Evolutionary conservation across 2,113 vertebrate genomes (phyloP).

Genomic region (Neofelis nebulosa): DNA sequence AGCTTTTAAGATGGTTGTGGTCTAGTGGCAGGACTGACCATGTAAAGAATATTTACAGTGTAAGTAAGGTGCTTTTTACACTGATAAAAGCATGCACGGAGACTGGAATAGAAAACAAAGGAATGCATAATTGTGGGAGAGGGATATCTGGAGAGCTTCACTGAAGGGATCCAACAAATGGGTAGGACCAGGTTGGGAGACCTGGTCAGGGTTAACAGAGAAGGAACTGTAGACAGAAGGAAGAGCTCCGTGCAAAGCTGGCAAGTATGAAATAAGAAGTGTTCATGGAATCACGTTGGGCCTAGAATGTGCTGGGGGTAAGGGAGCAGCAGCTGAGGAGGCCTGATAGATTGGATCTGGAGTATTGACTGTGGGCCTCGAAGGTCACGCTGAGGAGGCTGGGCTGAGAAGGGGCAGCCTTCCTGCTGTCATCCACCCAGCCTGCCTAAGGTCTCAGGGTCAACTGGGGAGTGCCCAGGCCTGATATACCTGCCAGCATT

Average conservation of each 20-base stretch:
- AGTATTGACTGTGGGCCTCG: not conserved
- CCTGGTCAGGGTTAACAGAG: not conserved
- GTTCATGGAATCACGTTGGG: not conserved
- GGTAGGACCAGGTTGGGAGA: not conserved
- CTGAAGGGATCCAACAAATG: not conserved
- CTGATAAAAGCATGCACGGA: not conserved
- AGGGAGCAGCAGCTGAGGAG: not conserved
- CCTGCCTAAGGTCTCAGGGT: not conserved
- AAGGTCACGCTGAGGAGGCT: not conserved
- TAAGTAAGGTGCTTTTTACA: not conserved
- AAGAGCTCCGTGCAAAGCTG: not conserved
- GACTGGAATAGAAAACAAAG: slow-evolving; percentile 11
- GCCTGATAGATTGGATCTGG: not conserved
- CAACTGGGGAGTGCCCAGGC: not conserved
- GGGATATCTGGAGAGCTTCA: not conserved
- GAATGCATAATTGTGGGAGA: not conserved
- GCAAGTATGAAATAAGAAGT: slow-evolving; percentile 22
- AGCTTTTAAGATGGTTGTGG: slow-evolving; percentile 23
- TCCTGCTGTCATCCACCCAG: not conserved
- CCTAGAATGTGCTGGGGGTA: not conserved
- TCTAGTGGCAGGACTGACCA: not conserved
- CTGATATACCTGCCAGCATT: not conserved
- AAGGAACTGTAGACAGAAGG: not conserved
- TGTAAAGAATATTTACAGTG: slow-evolving; percentile 22
- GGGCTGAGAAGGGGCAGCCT: not conserved